phyloP scores from a whole-genome alignment of 2,797 vertebrate species.

The Triplophysa yarkandensis region DNA sequence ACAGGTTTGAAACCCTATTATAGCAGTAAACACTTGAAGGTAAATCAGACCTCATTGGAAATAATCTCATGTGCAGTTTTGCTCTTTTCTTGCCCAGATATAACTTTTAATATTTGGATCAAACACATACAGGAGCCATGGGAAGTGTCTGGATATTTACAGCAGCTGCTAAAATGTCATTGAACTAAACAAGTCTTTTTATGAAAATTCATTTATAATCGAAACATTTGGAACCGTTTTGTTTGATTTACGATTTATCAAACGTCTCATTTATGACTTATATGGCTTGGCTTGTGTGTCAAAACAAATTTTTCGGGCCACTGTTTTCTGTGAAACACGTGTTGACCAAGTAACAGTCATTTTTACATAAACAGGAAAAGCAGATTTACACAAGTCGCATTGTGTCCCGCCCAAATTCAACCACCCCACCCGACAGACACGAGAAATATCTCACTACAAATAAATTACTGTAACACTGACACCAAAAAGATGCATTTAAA shows the following conservation, averaged over 20 bases:
- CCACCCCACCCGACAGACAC: slow-evolving; percentile 16
- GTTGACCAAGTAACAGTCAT: slow-evolving; percentile 33
- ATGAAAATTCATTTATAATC: neutral
- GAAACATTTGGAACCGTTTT: too few species aligned
- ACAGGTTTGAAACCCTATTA: too few species aligned
- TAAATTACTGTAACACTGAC: slow-evolving; percentile 19
- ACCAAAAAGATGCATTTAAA: neutral
- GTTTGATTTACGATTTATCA: neutral
- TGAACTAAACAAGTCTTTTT: neutral
- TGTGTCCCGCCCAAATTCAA: slow-evolving; percentile 45
- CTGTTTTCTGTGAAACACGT: neutral
- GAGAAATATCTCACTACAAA: slow-evolving; percentile 30
- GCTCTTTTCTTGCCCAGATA: slow-evolving; percentile 12
- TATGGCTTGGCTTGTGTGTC: neutral
- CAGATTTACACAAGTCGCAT: slow-evolving; percentile 45
- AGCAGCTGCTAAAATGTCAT: neutral
- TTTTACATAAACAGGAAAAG: slow-evolving; percentile 53
- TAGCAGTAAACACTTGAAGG: too few species aligned
- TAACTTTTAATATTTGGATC: neutral
- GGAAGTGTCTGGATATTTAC: neutral
- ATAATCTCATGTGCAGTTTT: slow-evolving; percentile 9
- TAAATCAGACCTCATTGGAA: too few species aligned
- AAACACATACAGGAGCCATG: neutral
- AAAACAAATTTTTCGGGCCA: neutral
- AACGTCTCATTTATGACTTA: neutral